phyloP scores from a whole-genome alignment of 1,140 invertebrate genomes.

The Pachypeltis micranthus region DNA sequence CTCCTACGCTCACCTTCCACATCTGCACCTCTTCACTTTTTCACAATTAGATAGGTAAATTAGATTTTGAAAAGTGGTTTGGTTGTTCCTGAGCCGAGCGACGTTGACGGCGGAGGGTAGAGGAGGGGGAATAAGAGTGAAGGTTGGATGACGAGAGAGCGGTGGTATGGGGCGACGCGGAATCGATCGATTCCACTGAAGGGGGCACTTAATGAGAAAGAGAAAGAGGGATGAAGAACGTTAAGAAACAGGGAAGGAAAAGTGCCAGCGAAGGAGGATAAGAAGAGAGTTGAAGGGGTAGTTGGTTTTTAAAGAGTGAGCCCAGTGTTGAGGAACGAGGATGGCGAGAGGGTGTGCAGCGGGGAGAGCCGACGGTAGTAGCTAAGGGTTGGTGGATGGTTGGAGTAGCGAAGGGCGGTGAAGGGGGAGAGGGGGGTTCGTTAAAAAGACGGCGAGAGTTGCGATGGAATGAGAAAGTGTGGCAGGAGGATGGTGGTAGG shows the following conservation, averaged over 20 bases:
- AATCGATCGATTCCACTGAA: slow-evolving; percentile 1
- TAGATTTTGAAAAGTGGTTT: slow-evolving; percentile 12
- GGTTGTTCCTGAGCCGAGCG: too few species aligned
- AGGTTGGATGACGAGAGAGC: background rate
- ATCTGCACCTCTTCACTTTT: too few species aligned
- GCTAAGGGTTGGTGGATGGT: too few species aligned
- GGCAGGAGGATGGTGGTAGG: too few species aligned
- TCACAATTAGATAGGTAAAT: slow-evolving; percentile 14
- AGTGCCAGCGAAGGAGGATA: background rate
- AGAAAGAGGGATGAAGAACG: background rate
- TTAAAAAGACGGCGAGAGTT: slow-evolving; percentile 9
- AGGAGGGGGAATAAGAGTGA: background rate
- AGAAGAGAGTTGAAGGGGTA: background rate
- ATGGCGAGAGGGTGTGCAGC: too few species aligned
- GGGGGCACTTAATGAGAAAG: background rate
- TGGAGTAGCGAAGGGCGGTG: background rate
- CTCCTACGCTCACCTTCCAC: too few species aligned
- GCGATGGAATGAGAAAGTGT: too few species aligned
- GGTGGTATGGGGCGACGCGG: background rate
- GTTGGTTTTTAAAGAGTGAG: too few species aligned
- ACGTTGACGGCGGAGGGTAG: too few species aligned
- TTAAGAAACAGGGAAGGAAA: background rate
- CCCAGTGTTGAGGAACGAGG: too few species aligned
- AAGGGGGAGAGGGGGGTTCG: background rate
- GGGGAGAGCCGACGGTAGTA: too few species aligned